Evolutionary conservation across 1,140 invertebrate genomes (phyloP).

Genomic region (Leptinotarsa lineolata): DNA sequence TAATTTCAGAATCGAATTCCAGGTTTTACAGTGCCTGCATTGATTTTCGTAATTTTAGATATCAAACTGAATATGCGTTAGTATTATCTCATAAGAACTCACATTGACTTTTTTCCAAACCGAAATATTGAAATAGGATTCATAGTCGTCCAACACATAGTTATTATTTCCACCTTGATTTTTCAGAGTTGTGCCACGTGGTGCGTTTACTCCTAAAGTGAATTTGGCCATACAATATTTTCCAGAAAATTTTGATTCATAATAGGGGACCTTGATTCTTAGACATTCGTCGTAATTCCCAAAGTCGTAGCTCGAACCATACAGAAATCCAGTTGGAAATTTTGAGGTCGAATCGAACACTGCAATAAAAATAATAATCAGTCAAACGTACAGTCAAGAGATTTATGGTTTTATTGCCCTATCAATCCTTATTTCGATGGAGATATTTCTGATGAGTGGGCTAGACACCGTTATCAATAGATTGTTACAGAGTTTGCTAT

Average conservation of each 20-base stretch:
- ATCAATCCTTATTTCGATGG: constrained; percentile 9
- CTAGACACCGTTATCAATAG: not conserved
- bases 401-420: not conserved
- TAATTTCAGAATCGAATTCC: no score
- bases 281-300: constrained; percentile 43
- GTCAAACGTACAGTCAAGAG: not conserved
- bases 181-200: no score
- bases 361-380: constrained; percentile 14
- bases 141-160: not conserved
- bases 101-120: constrained; percentile 45
- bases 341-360: constrained; percentile 41
- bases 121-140: constrained; percentile 35
- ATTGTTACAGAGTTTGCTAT: not conserved
- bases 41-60: no score
- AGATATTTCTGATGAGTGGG: constrained; percentile 4
- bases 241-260: constrained; percentile 35
- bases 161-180: constrained; percentile 28
- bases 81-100: constrained; percentile 26
- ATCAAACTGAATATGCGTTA: no score
- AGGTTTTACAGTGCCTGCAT: no score
- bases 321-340: constrained; percentile 35
- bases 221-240: constrained; percentile 46
- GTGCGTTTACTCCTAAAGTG: constrained; percentile 22
- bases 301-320: constrained; percentile 36
- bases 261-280: constrained; percentile 36